phyloP scores from a whole-genome alignment of 2,113 vertebrate species.

The Pelobates fuscus region DNA sequence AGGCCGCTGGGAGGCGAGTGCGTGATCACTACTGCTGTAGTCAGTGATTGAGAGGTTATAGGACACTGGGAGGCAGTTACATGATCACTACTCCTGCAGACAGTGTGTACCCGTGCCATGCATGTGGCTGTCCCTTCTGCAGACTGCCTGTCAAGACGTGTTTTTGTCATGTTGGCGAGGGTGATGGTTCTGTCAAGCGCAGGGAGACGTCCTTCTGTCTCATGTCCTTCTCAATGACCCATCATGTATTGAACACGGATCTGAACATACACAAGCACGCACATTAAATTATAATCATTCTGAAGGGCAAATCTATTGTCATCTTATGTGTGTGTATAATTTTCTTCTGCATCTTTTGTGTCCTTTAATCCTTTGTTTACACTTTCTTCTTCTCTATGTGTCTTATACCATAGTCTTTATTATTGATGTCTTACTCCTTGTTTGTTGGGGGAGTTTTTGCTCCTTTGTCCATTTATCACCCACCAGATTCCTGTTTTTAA shows the following conservation, averaged over 20 bases:
- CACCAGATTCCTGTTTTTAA: too few species aligned
- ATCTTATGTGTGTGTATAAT: not conserved
- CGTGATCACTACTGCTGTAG: too few species aligned
- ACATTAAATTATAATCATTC: constrained; percentile 48
- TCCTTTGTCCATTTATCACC: too few species aligned
- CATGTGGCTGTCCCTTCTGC: not conserved
- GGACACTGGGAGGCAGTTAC: not conserved
- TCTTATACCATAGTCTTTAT: not conserved
- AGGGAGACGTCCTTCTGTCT: constrained; percentile 57
- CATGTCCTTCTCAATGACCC: constrained; percentile 62
- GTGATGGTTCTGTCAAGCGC: constrained; percentile 28
- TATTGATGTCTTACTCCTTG: not conserved
- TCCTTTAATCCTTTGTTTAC: not conserved
- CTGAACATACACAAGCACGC: constrained; percentile 59
- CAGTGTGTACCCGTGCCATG: not conserved
- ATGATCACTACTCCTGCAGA: not conserved
- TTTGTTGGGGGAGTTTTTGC: not conserved
- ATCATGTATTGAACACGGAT: constrained; percentile 65
- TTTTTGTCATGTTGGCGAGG: constrained; percentile 13
- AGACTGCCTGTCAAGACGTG: constrained; percentile 18
- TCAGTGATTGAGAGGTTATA: too few species aligned
- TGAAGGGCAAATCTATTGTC: not conserved
- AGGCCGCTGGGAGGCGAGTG: too few species aligned
- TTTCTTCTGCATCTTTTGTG: not conserved
- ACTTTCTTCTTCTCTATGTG: not conserved